A percentile compares a stretch with the other conserved stretches of the same genome.
Conservation (phyloP, 2,888 invertebrate species). For the Rhimphoctona megacephalus region DNA sequence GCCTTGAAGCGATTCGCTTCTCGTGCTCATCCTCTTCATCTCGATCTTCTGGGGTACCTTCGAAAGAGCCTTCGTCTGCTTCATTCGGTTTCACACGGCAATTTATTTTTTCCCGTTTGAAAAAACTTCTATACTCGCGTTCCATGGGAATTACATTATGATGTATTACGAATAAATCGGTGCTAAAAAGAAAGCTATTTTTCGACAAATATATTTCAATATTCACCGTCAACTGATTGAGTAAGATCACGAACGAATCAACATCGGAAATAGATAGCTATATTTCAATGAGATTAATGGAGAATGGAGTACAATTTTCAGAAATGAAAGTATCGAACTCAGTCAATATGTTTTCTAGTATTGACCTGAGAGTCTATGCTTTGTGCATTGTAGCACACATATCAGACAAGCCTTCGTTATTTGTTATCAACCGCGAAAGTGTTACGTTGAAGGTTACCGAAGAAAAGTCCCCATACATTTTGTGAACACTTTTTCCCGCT, state of each 20-base stretch:
- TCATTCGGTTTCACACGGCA: slow-evolving; percentile 49
- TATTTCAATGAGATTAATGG: not conserved
- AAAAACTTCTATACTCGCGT: slow-evolving; percentile 42
- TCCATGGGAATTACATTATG: slow-evolving; percentile 26
- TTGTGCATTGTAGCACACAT: not conserved
- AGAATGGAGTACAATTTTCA: not conserved
- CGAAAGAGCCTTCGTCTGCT: slow-evolving; percentile 31
- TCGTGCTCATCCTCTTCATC: slow-evolving; percentile 66
- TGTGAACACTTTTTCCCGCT: slow-evolving; percentile 36
- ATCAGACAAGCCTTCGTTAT: slow-evolving; percentile 6
- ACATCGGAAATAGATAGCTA: not conserved
- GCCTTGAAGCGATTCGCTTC: slow-evolving; percentile 75
- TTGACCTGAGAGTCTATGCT: not conserved
- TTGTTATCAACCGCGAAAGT: slow-evolving; percentile 28
- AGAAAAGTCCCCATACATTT: slow-evolving; percentile 42
- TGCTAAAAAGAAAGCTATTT: slow-evolving; percentile 10
- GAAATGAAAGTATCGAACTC: not conserved
- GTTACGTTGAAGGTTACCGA: not conserved
- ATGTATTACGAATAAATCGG: slow-evolving; percentile 23
- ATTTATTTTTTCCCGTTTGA: slow-evolving; percentile 4
- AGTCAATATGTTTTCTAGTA: not conserved
- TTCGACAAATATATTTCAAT: slow-evolving; percentile 15
- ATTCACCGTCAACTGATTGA: not conserved
- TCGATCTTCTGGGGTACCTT: slow-evolving; percentile 52
- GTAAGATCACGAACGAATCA: not conserved